Evolutionary conservation across 2,113 vertebrate genomes (phyloP).

Genomic region (Brachypteracias leptosomus): DNA sequence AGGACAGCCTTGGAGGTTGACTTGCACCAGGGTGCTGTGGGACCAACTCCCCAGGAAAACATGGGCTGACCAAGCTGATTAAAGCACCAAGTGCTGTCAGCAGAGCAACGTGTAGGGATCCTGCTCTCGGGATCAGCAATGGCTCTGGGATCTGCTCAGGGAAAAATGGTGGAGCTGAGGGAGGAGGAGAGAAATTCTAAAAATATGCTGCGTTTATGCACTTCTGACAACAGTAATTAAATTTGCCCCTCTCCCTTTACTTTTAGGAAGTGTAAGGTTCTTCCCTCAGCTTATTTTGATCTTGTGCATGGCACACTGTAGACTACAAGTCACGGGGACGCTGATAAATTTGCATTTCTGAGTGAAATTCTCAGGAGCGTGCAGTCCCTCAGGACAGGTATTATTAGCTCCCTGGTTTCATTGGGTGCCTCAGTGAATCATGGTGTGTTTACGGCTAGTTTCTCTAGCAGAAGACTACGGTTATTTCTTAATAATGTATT

Average conservation of each 20-base stretch:
- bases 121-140: not conserved
- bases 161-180: not conserved
- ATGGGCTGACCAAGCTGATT: not conserved
- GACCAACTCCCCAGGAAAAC: not conserved
- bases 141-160: not conserved
- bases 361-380: conserved; percentile 10
- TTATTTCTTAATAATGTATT: conserved; percentile 63
- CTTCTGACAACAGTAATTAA: not conserved
- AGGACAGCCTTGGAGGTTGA: not conserved
- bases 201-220: not conserved
- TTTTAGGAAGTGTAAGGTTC: not conserved
- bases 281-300: not conserved
- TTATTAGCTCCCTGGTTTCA: conserved; percentile 66
- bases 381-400: conserved; percentile 24
- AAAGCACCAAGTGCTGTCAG: accelerated
- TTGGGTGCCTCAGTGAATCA: conserved; percentile 63
- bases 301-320: not conserved
- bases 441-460: conserved; percentile 58
- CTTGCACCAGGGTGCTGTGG: not conserved
- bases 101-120: not conserved
- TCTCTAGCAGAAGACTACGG: conserved; percentile 30
- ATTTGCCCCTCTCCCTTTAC: not conserved
- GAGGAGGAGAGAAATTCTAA: not conserved
- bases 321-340: not conserved
- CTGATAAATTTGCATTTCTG: conserved; percentile 7